A percentile compares a stretch with the other conserved stretches of the same genome.
These are phyloP conservation scores for Hydriomena furcata DNA, from an alignment of 2,888 invertebrate species.

Conservation along the genomic window DNA sequence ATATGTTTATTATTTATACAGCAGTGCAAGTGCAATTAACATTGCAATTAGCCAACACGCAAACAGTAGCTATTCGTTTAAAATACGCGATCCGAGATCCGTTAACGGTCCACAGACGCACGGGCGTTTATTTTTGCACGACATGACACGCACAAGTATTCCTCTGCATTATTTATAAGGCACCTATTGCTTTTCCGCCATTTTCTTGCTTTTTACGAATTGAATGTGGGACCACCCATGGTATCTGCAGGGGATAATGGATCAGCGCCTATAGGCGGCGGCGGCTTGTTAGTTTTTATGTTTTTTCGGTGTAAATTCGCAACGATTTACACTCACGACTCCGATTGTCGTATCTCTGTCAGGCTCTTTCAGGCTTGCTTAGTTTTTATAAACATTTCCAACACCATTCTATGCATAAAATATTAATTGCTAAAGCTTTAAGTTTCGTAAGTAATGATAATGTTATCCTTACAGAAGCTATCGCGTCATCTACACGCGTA, in stretches of 20 bases:
- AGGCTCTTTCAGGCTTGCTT: background rate
- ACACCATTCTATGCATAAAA: background rate
- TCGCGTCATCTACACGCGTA: slow-evolving; percentile 28
- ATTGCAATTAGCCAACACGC: slow-evolving; percentile 37
- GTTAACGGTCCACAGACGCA: slow-evolving; percentile 48
- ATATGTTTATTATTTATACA: slow-evolving; percentile 30
- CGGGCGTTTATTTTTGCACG: slow-evolving; percentile 66
- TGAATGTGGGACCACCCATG: slow-evolving; percentile 49
- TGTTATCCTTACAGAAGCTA: slow-evolving; percentile 25
- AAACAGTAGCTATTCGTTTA: slow-evolving; percentile 32
- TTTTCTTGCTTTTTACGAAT: slow-evolving; percentile 58
- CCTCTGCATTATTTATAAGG: slow-evolving; percentile 73
- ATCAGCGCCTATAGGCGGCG: slow-evolving; percentile 37
- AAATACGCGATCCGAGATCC: slow-evolving; percentile 46
- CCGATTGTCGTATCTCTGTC: too few species aligned
- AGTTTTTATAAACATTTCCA: background rate
- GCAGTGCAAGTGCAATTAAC: slow-evolving; percentile 36
- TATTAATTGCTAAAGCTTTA: slow-evolving; percentile 13
- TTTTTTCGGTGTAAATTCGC: slow-evolving; percentile 50
- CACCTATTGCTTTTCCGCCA: slow-evolving; percentile 66
- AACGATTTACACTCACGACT: slow-evolving; percentile 31
- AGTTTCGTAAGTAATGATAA: slow-evolving; percentile 8
- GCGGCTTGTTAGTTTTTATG: slow-evolving; percentile 52
- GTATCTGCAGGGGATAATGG: slow-evolving; percentile 35
- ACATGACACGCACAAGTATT: slow-evolving; percentile 55